Conservation (phyloP, 2,797 vertebrate species). For the Melanotaenia pygmaea region DNA sequence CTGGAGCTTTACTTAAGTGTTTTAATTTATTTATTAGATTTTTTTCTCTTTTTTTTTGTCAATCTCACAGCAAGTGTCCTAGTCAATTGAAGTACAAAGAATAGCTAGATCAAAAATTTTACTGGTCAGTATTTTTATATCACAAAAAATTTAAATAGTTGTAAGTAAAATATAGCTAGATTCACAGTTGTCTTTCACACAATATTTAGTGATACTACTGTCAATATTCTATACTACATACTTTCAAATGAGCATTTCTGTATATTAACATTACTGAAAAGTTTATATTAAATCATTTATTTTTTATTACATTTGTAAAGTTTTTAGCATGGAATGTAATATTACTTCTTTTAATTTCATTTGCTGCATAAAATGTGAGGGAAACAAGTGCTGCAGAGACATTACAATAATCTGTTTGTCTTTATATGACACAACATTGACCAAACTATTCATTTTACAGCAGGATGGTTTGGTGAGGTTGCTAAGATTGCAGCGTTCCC, state of each 20-base stretch:
- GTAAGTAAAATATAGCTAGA: neutral
- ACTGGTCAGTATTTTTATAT: neutral
- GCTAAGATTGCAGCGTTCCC: slow-evolving; percentile 4
- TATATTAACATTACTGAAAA: neutral
- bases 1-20: neutral
- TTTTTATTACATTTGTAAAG: neutral
- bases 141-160: neutral
- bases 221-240: neutral
- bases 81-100: neutral
- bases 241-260: slow-evolving; percentile 4
- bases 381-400: slow-evolving; percentile 1
- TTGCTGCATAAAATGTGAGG: neutral
- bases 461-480: slow-evolving; percentile 23
- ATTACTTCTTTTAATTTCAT: neutral
- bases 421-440: slow-evolving; percentile 10
- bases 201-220: neutral
- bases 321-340: neutral
- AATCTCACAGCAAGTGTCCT: neutral
- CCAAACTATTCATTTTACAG: neutral
- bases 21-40: neutral
- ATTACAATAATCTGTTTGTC: neutral
- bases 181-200: neutral
- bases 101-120: neutral
- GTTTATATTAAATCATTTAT: neutral
- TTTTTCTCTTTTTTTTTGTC: neutral